Conservation (phyloP, 2,888 invertebrate genomes). For the Tenthredo scrophulariae region DNA sequence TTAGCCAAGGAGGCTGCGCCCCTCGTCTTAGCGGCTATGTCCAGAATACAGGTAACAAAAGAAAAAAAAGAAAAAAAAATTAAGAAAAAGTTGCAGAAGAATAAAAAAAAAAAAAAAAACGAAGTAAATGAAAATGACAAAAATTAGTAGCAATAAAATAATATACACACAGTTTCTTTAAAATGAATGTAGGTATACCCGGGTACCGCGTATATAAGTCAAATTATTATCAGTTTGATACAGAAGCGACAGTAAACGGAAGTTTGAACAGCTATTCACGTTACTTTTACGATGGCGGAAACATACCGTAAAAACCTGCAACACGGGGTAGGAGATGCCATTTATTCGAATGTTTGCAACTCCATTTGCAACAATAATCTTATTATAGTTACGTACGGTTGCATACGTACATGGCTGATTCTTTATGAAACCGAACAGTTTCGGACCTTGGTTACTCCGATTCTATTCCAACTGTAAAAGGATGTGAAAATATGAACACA, state of each 20-base stretch:
- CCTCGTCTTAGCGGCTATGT: background rate
- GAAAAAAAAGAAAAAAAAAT: background rate
- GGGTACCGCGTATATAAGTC: background rate
- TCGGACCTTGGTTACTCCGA: background rate
- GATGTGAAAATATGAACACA: background rate
- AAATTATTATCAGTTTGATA: slow-evolving; percentile 21
- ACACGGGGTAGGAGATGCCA: background rate
- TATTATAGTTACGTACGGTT: background rate
- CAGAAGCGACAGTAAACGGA: background rate
- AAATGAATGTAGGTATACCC: background rate
- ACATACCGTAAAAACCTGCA: background rate
- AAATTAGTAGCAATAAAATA: background rate
- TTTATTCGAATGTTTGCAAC: slow-evolving; percentile 26
- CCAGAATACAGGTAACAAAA: background rate
- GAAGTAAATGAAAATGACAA: background rate
- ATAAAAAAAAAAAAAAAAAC: too few relatives aligned
- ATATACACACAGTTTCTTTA: background rate
- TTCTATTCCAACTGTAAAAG: background rate
- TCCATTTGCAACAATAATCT: slow-evolving; percentile 8
- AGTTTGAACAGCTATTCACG: slow-evolving; percentile 31
- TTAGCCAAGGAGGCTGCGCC: background rate
- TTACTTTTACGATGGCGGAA: slow-evolving; percentile 19
- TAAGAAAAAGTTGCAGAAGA: background rate
- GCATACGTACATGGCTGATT: background rate
- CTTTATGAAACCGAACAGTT: background rate